Base-by-base conservation (phyloP, 2,797 vertebrate species). In the Sebastes oblongus region DNA sequence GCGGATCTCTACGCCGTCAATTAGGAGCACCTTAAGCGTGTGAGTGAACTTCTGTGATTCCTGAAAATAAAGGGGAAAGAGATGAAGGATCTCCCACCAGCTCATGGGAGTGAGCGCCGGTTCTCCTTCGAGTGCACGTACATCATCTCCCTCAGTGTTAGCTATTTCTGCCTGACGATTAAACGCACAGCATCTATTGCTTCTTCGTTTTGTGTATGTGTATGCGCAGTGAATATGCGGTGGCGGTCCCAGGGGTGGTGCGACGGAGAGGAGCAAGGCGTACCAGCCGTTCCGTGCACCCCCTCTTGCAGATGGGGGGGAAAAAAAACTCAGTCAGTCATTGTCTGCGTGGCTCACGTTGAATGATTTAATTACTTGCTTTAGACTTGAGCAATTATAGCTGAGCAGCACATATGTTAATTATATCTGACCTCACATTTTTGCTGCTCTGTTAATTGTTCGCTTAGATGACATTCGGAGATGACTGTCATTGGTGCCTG, bases 361-460 rank as follows among this genome's bases (percentile, higher is more conserved):
- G 80, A 89, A 81, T 89, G 84, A 93, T 92, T 94, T 90, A 92
- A 94, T 93, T 91, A 92, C 88, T 93, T 72, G 85, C 87, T 90
- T 90, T 89, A 81, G 89, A 94, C 92, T 91, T 88, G 82, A 91
- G 92, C 92, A 92, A 93, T 94, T 93, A 92, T 86, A 92, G 88
- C 90, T 90, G 89, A 90, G 86, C 91, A 78, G 91, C 89, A 87
- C 91, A 92, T 93, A 91, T 93, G 92, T 93, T 94, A 91, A 92
- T 93, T 93, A 92, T 88, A 90, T 90, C 91, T 92, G 93, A 94
- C 94, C 94, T 90, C 89, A 84, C 90, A 75, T 85, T 91, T 89
- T 81, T 86, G 91, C 91, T 86, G 90, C 91, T 90, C 87, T 89
- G 90, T 89, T 92, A 93, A 93, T 94, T 92, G 92, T 93, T 90